Percentiles rank a stretch among this genome's conserved stretches.
These are phyloP conservation scores for Octopus bimaculoides DNA, from an alignment of 1,140 invertebrate species.

Conservation along the genomic window DNA sequence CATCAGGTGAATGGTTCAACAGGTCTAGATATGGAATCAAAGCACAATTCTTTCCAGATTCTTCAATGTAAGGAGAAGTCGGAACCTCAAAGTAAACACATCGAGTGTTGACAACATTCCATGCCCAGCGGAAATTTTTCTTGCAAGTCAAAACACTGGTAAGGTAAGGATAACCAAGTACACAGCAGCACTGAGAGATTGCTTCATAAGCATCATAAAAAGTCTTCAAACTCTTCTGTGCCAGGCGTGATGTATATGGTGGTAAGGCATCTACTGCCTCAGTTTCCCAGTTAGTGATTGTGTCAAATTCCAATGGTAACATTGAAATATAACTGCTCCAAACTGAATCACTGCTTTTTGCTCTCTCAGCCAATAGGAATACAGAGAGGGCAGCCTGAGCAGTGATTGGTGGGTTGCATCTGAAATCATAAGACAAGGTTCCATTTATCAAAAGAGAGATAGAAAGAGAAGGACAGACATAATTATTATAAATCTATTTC, in stretches of 20 bases:
- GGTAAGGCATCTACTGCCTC: constrained; percentile 49
- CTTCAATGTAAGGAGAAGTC: constrained; percentile 21
- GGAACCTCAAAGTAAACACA: constrained; percentile 60
- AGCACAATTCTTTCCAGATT: constrained; percentile 62
- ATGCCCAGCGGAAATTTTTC: constrained; percentile 60
- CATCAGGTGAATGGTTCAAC: constrained; percentile 69
- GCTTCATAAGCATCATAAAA: constrained; percentile 19
- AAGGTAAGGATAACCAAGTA: constrained; percentile 26
- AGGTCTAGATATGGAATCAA: constrained; percentile 77
- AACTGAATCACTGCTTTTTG: constrained; percentile 36
- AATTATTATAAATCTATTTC: no score
- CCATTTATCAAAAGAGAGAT: no score
- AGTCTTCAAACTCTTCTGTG: constrained; percentile 28
- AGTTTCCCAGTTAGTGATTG: constrained; percentile 40
- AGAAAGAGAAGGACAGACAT: no score
- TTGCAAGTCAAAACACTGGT: constrained; percentile 24
- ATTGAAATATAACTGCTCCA: constrained; percentile 63
- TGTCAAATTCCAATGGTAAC: constrained; percentile 62
- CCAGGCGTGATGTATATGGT: constrained; percentile 59
- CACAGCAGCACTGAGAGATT: constrained; percentile 17
- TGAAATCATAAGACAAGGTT: constrained; percentile 21
- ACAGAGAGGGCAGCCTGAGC: constrained; percentile 57
- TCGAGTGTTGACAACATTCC: constrained; percentile 75
- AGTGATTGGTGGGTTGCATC: constrained; percentile 28
- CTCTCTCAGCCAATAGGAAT: constrained; percentile 62